Evolutionary conservation across 2,797 vertebrate species (phyloP).

Genomic region (Danio kyathit): DNA sequence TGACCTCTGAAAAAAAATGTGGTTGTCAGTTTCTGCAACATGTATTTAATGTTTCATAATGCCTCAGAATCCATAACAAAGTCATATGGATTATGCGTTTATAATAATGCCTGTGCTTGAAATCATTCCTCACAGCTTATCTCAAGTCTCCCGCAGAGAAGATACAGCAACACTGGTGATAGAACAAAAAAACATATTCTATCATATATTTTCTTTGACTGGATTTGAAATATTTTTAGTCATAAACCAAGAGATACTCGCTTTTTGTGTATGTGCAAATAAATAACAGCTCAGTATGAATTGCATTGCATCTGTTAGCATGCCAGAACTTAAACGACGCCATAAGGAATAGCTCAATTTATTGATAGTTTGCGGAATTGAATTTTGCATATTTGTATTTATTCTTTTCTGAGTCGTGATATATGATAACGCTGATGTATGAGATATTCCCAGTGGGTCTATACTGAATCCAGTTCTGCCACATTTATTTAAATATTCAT

Average conservation of each 20-base stretch:
- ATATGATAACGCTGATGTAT: conserved; percentile 28
- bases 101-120: background rate
- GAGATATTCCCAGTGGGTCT: conserved; percentile 15
- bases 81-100: background rate
- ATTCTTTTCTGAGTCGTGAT: conserved; percentile 25
- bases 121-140: background rate
- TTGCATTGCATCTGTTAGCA: conserved; percentile 8
- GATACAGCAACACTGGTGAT: background rate
- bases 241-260: background rate
- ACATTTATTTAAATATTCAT: conserved; percentile 50
- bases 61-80: background rate
- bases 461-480: conserved; percentile 19
- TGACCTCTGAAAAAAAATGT: background rate
- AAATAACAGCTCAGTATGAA: background rate
- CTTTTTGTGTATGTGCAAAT: background rate
- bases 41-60: background rate
- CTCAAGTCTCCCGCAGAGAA: background rate
- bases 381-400: conserved; percentile 36
- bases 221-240: background rate
- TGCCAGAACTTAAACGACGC: background rate
- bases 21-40: background rate
- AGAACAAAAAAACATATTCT: background rate
- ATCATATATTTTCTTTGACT: background rate
- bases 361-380: conserved; percentile 34
- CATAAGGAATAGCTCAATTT: conserved; percentile 24